Base-by-base conservation (phyloP, 1,140 invertebrate species). In the Drosophila azteca region DNA sequence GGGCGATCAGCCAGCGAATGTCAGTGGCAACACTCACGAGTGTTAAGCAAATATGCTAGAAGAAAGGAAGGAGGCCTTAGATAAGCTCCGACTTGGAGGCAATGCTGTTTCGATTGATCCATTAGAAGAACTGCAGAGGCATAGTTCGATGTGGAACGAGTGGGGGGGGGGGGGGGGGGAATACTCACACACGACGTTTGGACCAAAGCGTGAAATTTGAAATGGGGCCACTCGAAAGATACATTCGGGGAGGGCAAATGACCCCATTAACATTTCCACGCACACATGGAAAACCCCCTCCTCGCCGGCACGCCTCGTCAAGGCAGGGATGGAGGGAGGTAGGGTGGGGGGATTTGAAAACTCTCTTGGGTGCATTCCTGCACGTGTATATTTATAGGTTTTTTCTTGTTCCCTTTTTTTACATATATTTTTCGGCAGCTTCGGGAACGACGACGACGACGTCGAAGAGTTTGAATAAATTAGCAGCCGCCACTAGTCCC, bases 201-300 rank as follows among this genome's bases (percentile, higher is more conserved):
- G 65, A 35, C 44, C 51, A 50, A 68, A 49, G 66, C 66, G 66
- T 69, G 35, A 69, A 69, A 69, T 69, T 69, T 69, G 81, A 80
- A 69, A 82, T 77, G 60, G 17, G 17, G 17, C 17, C 79, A 75
- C 61, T 82, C 78, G 79, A 39, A 39, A 13, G 35, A 71, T 58
- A 65, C 60, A 45, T 41, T 49, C 41, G 45, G 49, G 13, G 20
- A 43, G 64, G 82, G 82, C 78, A 87, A 87, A 88, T 82, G 83
- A 87, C 74, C 83, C 70, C 78, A 87, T 87, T 87, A 87, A 87
- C 79, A 82, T 88, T 82, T 82, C 46, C 69, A 66, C 64, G 49
- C 69, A 53, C 45, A 46, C 62, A 20, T 24, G 20, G 7, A 43
- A 54, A 52, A 44, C 13, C 31, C 31, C 15, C 46, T 24, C 31